phyloP scores from a whole-genome alignment of 2,113 vertebrate species.

The Fregata magnificens region DNA sequence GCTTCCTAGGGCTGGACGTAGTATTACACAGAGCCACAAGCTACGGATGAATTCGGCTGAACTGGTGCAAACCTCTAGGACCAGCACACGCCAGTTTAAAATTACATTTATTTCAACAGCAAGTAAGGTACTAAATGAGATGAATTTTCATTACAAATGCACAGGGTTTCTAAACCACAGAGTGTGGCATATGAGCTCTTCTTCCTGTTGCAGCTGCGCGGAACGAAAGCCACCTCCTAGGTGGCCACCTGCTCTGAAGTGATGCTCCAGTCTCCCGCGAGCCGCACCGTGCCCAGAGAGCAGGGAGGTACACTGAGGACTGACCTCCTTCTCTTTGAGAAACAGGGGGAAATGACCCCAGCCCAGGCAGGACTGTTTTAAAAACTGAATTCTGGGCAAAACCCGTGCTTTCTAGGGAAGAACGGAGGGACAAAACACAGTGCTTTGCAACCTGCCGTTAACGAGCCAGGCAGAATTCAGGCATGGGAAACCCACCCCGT shows the following conservation, averaged over 20 bases:
- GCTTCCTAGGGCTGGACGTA: not conserved
- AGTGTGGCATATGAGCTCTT: not conserved
- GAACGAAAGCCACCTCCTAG: not conserved
- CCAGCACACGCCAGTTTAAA: accelerated
- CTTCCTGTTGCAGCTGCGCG: accelerated
- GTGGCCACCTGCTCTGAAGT: accelerated
- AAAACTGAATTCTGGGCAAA: not conserved
- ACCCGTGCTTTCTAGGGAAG: not conserved
- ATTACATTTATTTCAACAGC: not conserved
- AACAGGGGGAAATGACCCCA: not conserved
- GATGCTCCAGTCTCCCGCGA: accelerated
- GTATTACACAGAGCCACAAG: not conserved
- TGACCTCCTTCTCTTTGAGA: not conserved
- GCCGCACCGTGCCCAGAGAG: not conserved
- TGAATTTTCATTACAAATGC: not conserved
- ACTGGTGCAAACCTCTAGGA: not conserved
- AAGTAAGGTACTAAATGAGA: not conserved
- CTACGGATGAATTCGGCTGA: not conserved
- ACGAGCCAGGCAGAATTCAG: not conserved
- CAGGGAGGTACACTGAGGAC: not conserved
- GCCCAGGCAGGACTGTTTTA: not conserved
- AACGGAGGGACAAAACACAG: accelerated
- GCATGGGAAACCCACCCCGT: accelerated
- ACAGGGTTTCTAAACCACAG: not conserved
- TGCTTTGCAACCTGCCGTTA: accelerated